These are phyloP conservation scores for Tinea semifulvella DNA, from an alignment of 2,888 invertebrate genomes.

Conservation along the genomic window DNA sequence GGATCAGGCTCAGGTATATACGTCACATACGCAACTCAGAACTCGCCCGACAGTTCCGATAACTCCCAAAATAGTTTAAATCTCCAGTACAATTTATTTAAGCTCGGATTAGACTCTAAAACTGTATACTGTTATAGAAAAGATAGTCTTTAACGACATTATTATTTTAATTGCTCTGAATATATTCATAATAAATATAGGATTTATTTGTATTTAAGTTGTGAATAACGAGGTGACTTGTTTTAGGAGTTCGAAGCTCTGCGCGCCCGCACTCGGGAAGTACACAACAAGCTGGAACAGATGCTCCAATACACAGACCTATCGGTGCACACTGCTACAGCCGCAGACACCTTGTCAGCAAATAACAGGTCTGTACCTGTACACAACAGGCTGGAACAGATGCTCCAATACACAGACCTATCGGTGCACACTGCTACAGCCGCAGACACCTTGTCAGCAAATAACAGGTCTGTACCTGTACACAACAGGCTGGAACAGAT, in stretches of 20 bases:
- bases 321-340: constrained; percentile 67
- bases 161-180: no score
- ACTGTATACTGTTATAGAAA: no score
- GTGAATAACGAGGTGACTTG: neutral
- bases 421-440: constrained; percentile 68
- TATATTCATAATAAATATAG: neutral
- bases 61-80: no score
- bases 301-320: constrained; percentile 72
- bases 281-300: constrained; percentile 76
- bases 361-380: constrained; percentile 63
- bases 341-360: constrained; percentile 65
- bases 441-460: constrained; percentile 65
- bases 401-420: constrained; percentile 71
- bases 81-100: no score
- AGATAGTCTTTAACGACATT: no score
- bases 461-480: constrained; percentile 62
- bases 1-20: constrained; percentile 62
- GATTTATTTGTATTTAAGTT: neutral
- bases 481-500: constrained; percentile 77
- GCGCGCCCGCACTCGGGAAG: constrained; percentile 66
- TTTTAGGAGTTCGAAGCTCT: constrained; percentile 64
- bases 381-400: constrained; percentile 75
- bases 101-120: no score
- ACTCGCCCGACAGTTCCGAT: no score
- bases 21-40: no score